Percentiles rank a stretch among this genome's conserved stretches.
Conservation (phyloP, 2,113 vertebrate genomes). For the Tyto alba region DNA sequence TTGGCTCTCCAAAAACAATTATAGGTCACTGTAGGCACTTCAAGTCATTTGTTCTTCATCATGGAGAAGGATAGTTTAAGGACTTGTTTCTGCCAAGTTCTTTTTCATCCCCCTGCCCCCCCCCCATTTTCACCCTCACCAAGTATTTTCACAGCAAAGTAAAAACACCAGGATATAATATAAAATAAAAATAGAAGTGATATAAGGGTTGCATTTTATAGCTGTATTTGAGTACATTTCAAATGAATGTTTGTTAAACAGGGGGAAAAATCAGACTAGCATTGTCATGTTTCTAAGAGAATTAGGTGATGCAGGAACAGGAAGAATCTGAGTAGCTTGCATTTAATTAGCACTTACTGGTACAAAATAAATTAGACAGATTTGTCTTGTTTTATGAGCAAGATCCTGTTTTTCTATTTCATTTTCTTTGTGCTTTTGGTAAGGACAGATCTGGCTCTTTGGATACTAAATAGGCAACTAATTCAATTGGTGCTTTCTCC, state of each 20-base stretch:
- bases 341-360: constrained; percentile 91
- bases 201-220: constrained; percentile 78
- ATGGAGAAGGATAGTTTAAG: constrained; percentile 66
- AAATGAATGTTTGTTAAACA: constrained; percentile 85
- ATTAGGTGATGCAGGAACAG: constrained; percentile 83
- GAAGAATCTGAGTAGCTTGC: constrained; percentile 84
- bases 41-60: constrained; percentile 62
- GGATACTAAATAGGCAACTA: constrained; percentile 90
- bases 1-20: constrained; percentile 56
- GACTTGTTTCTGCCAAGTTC: constrained; percentile 65
- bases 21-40: constrained; percentile 60
- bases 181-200: constrained; percentile 77
- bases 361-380: constrained; percentile 86
- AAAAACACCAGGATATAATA: constrained; percentile 71
- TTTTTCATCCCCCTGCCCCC: not conserved
- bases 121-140: not conserved
- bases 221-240: constrained; percentile 84
- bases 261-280: constrained; percentile 81
- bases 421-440: constrained; percentile 88
- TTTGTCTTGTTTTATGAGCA: constrained; percentile 91
- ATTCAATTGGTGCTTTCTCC: constrained; percentile 88
- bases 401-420: constrained; percentile 92
- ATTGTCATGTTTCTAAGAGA: constrained; percentile 82
- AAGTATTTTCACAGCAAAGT: constrained; percentile 73
- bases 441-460: constrained; percentile 90